Evolutionary conservation across 2,797 vertebrate genomes (phyloP).

Genomic region (Brachyrhaphis roseni): DNA sequence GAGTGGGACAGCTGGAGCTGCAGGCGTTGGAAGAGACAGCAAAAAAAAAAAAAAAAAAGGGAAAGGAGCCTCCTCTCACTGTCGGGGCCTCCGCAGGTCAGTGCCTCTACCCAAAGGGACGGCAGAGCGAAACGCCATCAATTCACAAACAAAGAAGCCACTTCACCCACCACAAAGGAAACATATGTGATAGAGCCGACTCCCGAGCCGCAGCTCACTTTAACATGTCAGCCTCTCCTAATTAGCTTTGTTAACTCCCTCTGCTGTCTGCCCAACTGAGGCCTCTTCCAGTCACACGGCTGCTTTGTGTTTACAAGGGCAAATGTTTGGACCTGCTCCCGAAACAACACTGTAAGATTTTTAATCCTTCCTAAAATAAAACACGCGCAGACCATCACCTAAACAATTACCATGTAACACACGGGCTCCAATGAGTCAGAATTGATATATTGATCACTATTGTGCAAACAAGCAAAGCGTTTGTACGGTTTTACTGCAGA

Average conservation of each 20-base stretch:
- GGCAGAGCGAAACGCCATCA: slow-evolving; percentile 86
- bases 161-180: slow-evolving; percentile 83
- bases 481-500: slow-evolving; percentile 47
- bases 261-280: slow-evolving; percentile 82
- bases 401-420: slow-evolving; percentile 44
- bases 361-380: slow-evolving; percentile 55
- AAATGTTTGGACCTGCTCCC: slow-evolving; percentile 67
- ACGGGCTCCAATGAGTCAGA: slow-evolving; percentile 56
- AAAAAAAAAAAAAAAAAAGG: slow-evolving; percentile 63
- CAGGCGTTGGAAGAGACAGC: slow-evolving; percentile 73
- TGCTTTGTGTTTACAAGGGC: slow-evolving; percentile 76
- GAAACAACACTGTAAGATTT: slow-evolving; percentile 49
- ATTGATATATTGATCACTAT: slow-evolving; percentile 70
- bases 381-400: slow-evolving; percentile 33
- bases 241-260: slow-evolving; percentile 86
- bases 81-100: slow-evolving; percentile 85
- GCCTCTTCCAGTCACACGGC: slow-evolving; percentile 74
- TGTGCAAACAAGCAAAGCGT: slow-evolving; percentile 42
- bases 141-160: slow-evolving; percentile 88
- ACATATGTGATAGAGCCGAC: slow-evolving; percentile 84
- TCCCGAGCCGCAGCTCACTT: slow-evolving; percentile 81
- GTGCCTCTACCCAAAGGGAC: slow-evolving; percentile 84
- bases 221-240: slow-evolving; percentile 85
- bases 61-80: slow-evolving; percentile 74
- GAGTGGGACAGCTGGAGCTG: slow-evolving; percentile 78